Evolutionary conservation across 2,797 vertebrate species (phyloP), one percentile per base, ranked within the genome.

Genomic region (Lutjanus argentimaculatus): DNA sequence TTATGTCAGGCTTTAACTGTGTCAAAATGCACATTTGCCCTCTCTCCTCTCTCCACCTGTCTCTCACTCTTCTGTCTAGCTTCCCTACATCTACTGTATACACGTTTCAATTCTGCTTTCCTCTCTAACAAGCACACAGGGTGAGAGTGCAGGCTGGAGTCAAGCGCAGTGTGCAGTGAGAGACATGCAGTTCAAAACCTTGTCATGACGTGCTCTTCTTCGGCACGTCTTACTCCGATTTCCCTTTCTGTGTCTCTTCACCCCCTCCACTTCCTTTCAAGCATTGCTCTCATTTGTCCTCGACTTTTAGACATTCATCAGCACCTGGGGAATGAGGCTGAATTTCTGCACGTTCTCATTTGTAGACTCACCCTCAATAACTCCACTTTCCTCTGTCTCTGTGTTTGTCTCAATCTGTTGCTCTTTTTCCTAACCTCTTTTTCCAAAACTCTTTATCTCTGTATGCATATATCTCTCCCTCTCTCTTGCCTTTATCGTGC

Each of bases 121-220:
- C 82, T 88, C 88, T 85, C 78, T 90, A 92, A 95, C 89, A 89
- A 93, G 90, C 87, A 77, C 82, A 73, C 73, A 40, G 79, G 89
- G 89, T 89, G 84, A 93, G 80, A 87, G 91, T 88, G 92, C 91
- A 91, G 80, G 70, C 74, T 70, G 62, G 88, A 93, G 93, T 94
- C 92, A 94, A 94, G 75, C 55, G 69, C 89, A 61, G 76, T 30
- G 55, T 72, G 85, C 85, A 80, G 72, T 68, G 89, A 89, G 84
- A 90, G 88, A 87, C 87, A 81, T 65, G 42, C n/a, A 22, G 92
- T 92, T 94, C 89, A 95, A 81, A 92, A 88, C 90, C 91, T 82
- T 91, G 89, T 91, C 91, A 89, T 84, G 80, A 84, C 49, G 53
- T 0, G 56, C 83, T 86, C 89, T 86, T 68, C 81, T 81, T 72